Evolutionary conservation across 2,113 vertebrate genomes (phyloP).

Genomic region (Ictalurus furcatus): DNA sequence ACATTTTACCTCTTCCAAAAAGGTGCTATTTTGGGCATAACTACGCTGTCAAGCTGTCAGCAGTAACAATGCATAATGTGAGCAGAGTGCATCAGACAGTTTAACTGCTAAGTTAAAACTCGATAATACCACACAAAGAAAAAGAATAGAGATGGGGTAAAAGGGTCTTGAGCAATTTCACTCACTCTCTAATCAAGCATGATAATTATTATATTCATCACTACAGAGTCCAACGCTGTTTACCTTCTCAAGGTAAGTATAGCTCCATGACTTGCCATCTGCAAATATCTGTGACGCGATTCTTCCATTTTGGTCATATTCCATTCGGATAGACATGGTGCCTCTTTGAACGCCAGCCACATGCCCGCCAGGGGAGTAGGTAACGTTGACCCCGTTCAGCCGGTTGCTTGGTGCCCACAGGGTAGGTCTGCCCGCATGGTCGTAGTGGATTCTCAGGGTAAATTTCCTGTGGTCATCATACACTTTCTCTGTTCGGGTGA

Average conservation of each 20-base stretch:
- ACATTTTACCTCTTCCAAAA: slow-evolving; percentile 62
- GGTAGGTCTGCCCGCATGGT: slow-evolving; percentile 89
- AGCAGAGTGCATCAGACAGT: slow-evolving; percentile 49
- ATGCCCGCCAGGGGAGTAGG: slow-evolving; percentile 88
- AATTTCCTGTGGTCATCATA: slow-evolving; percentile 99
- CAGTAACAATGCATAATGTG: slow-evolving; percentile 59
- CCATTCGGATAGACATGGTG: slow-evolving; percentile 98
- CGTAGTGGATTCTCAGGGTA: slow-evolving; percentile 91
- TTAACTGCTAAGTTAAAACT: slow-evolving; percentile 44
- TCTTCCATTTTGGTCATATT: slow-evolving; percentile 90
- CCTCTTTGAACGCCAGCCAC: slow-evolving; percentile 94
- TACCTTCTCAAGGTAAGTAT: slow-evolving; percentile 94
- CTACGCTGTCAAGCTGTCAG: slow-evolving; percentile 57
- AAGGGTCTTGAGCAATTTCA: slow-evolving; percentile 15
- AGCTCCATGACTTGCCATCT: slow-evolving; percentile 96
- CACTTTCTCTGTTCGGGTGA: slow-evolving; percentile 98
- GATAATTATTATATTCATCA: background rate
- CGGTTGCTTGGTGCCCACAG: slow-evolving; percentile 97
- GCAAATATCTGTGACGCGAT: slow-evolving; percentile 93
- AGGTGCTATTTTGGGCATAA: slow-evolving; percentile 63
- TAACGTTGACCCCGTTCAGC: slow-evolving; percentile 93
- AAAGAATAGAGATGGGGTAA: background rate
- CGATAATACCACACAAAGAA: slow-evolving; percentile 26
- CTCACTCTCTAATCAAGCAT: slow-evolving; percentile 8
- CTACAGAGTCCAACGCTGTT: slow-evolving; percentile 15